A percentile compares a stretch with the other conserved stretches of the same genome.
Evolutionary conservation across 2,888 invertebrate species (phyloP).

Genomic region (Caenorhabditis parvicauda): DNA sequence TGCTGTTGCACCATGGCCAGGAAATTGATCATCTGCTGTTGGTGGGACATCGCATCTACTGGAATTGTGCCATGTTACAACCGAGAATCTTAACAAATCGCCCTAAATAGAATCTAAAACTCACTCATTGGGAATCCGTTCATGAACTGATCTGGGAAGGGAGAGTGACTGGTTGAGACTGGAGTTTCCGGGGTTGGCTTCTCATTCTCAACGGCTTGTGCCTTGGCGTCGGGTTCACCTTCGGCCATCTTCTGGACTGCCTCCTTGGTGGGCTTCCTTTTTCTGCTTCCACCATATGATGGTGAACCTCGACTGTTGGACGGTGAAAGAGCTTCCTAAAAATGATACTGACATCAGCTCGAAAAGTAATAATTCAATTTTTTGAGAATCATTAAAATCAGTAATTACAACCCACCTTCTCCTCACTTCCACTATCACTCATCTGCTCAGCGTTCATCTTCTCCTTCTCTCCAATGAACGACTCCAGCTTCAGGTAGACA

Average conservation of each 20-base stretch:
- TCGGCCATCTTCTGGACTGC: slow-evolving; percentile 29
- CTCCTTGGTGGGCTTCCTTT: slow-evolving; percentile 51
- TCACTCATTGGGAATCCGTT: background rate
- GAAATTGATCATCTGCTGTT: slow-evolving; percentile 26
- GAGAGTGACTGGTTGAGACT: slow-evolving; percentile 11
- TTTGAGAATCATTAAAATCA: background rate
- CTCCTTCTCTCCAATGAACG: slow-evolving; percentile 21
- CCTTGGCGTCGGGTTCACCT: background rate
- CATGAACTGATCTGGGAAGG: slow-evolving; percentile 10
- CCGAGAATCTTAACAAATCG: background rate
- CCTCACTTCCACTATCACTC: slow-evolving; percentile 38
- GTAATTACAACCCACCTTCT: slow-evolving; percentile 12
- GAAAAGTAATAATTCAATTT: background rate
- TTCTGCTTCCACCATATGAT: slow-evolving; percentile 41
- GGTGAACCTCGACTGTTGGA: slow-evolving; percentile 32
- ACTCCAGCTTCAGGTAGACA: slow-evolving; percentile 25
- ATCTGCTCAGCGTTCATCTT: slow-evolving; percentile 18
- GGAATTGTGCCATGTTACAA: too few species aligned
- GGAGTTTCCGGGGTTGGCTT: slow-evolving; percentile 9
- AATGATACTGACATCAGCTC: background rate
- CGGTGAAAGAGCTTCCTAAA: slow-evolving; percentile 28
- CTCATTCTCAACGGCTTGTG: slow-evolving; percentile 7
- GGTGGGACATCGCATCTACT: slow-evolving; percentile 20
- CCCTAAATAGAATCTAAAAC: background rate
- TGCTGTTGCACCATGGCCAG: slow-evolving; percentile 18